A percentile compares a stretch with the other conserved stretches of the same genome.
phyloP scores from a whole-genome alignment of 2,797 vertebrate genomes.

The Lepus oiostolus region DNA sequence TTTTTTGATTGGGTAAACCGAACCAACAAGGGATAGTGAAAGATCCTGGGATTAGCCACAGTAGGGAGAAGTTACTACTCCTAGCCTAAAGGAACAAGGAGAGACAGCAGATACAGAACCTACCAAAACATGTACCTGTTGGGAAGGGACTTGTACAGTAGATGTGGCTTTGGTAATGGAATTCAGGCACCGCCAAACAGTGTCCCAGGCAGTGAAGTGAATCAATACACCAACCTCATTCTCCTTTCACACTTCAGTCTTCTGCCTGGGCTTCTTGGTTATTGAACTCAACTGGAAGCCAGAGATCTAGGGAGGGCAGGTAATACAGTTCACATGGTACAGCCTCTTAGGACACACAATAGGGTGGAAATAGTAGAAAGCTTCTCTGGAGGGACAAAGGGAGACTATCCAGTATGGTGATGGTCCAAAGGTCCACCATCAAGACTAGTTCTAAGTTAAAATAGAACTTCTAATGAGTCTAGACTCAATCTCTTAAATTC shows the following conservation, averaged over 20 bases:
- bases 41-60: not conserved
- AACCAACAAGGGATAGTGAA: not conserved
- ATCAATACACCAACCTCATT: not conserved
- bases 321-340: not conserved
- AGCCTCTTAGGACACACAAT: not conserved
- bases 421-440: not conserved
- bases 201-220: not conserved
- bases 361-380: not conserved
- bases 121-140: not conserved
- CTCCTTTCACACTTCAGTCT: not conserved
- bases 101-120: not conserved
- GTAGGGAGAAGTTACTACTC: not conserved
- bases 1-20: not conserved
- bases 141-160: not conserved
- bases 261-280: slow-evolving; percentile 25
- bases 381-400: not conserved
- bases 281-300: not conserved
- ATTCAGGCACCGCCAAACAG: not conserved
- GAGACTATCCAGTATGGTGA: not conserved
- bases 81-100: not conserved
- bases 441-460: not conserved
- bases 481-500: not conserved
- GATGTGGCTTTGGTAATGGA: not conserved
- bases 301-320: not conserved
- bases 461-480: not conserved